Evolutionary conservation across 2,113 vertebrate species (phyloP).

Genomic region (Hydrolagus affinis): DNA sequence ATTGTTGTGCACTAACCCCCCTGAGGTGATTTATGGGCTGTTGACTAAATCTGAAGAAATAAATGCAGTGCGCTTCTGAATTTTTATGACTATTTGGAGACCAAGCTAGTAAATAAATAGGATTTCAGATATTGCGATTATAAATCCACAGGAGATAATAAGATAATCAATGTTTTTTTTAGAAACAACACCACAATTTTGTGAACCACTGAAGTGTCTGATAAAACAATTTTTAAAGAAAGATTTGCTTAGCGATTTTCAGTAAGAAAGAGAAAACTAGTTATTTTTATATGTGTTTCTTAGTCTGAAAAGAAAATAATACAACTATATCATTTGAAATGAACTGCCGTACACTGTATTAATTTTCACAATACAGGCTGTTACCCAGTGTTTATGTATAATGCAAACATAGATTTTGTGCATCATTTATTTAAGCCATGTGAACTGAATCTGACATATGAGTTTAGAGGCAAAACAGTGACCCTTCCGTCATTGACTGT

Average conservation of each 20-base stretch:
- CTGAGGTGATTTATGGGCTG: background rate
- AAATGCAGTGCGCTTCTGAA: background rate
- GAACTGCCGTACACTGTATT: background rate
- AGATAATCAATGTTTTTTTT: background rate
- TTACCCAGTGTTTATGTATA: background rate
- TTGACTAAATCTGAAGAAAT: slow-evolving; percentile 16
- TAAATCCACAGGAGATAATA: slow-evolving; percentile 26
- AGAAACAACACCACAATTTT: background rate
- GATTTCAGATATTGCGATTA: slow-evolving; percentile 26
- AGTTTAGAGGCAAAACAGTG: slow-evolving; percentile 34
- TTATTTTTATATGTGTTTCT: background rate
- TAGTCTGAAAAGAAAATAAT: background rate
- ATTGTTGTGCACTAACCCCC: slow-evolving; percentile 2
- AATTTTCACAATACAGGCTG: background rate
- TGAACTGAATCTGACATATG: slow-evolving; percentile 37
- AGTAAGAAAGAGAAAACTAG: background rate
- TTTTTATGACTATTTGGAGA: slow-evolving; percentile 12
- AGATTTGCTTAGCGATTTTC: background rate
- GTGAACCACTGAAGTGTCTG: too few relatives aligned
- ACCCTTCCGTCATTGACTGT: slow-evolving; percentile 41
- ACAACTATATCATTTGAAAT: background rate
- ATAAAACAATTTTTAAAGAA: too few relatives aligned
- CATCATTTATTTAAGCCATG: slow-evolving; percentile 25
- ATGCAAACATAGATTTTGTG: background rate
- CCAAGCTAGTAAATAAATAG: background rate